Evolutionary conservation across 2,113 vertebrate genomes (phyloP).

Genomic region (Nerophis ophidion): DNA sequence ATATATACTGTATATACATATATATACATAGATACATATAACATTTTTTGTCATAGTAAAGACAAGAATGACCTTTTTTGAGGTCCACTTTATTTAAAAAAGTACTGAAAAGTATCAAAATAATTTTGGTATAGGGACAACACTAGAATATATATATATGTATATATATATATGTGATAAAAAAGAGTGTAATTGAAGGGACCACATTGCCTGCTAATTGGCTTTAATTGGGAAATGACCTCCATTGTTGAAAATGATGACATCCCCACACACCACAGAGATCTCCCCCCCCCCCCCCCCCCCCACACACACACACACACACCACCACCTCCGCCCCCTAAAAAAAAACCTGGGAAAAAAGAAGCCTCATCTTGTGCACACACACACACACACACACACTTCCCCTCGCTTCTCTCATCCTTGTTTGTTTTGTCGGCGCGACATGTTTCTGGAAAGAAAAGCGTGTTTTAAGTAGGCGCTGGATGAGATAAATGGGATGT

Average conservation of each 20-base stretch:
- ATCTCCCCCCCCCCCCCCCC: constrained; percentile 24
- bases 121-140: too few species aligned
- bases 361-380: neutral
- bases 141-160: too few species aligned
- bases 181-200: constrained; percentile 43
- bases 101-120: too few species aligned
- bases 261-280: constrained; percentile 47
- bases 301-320: constrained; percentile 3
- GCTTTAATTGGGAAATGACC: constrained; percentile 62
- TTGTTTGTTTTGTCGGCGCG: constrained; percentile 68
- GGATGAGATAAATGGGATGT: constrained; percentile 81
- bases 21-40: too few species aligned
- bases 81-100: too few species aligned
- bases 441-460: constrained; percentile 67
- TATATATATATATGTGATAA: constrained; percentile 21
- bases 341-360: neutral
- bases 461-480: constrained; percentile 74
- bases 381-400: neutral
- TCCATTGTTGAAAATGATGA: constrained; percentile 64
- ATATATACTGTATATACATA: too few species aligned
- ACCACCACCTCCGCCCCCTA: neutral
- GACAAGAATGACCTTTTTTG: too few species aligned
- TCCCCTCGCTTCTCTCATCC: neutral
- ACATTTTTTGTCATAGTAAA: too few species aligned
- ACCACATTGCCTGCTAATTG: constrained; percentile 51